Evolutionary conservation across 2,113 vertebrate species (phyloP), one percentile per base, ranked within the genome.

Genomic region (Spilogale gracilis): DNA sequence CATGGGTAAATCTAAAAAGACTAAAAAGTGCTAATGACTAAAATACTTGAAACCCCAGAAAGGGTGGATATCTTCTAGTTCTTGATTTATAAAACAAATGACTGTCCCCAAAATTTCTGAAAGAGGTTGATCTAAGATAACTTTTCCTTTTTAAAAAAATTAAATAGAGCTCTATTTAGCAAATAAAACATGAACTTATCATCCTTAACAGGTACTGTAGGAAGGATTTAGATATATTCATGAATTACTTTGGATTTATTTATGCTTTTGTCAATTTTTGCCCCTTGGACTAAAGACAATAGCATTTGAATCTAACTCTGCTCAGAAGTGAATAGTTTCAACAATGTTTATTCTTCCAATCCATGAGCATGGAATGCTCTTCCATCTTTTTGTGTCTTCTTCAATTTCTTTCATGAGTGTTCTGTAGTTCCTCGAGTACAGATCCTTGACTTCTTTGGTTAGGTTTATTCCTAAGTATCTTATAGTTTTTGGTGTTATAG

Each of bases 141-240:
- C 9, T 45, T 67, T 69, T 58, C 16, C 43, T 76, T 38, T 14
- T 50, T 14, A 13, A 83, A 83, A 43, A 74, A 67, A 30, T 79
- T 87, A 83, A 91, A 78, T 43, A 69, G 69, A 67, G 52, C 5
- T 78, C 58, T 81, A 30, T 52, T 48, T 32, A 91, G 38, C 78
- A 97, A 82, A 78, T 27, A 71, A 89, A 88, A 88, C n/a, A 83
- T 18, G 67, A 94, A 78, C 10, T 91, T 84, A 45, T 32, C 43
- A 65, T 69, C 69, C 60, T 76, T 94, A 94, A 94, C 20, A 69
- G 27, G 30, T 85, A 45, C 38, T n/a, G 58, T 25, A 48, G 80
- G 30, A 85, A 78, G 18, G 52, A 78, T 56, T 91, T 83, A 45
- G n/a, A 91, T 56, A 82, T 79, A 85, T 74, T 80, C 9, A 80